Percentiles rank a stretch among this genome's conserved stretches.
Conservation (phyloP, 2,113 vertebrate species). For the Pogona vitticeps region DNA sequence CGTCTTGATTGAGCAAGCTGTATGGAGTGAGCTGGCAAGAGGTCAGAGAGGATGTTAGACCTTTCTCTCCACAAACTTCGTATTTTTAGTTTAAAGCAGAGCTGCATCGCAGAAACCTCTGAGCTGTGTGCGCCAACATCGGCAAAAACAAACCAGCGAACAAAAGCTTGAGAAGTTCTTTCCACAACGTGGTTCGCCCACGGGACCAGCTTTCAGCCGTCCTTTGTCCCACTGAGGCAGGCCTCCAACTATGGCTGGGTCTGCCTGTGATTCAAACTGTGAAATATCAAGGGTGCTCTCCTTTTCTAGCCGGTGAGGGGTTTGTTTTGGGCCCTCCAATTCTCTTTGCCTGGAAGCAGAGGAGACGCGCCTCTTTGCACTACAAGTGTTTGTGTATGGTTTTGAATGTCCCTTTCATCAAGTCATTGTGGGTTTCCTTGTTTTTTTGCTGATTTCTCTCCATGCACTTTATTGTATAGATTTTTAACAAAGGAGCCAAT, state of each 20-base stretch:
- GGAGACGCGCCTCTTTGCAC: slow-evolving; percentile 54
- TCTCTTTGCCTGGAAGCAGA: slow-evolving; percentile 27
- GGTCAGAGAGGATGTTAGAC: neutral
- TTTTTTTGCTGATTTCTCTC: slow-evolving; percentile 54
- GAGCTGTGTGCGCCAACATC: neutral
- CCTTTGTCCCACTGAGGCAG: slow-evolving; percentile 21
- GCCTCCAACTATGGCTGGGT: slow-evolving; percentile 61
- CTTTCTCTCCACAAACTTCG: neutral
- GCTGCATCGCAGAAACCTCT: neutral
- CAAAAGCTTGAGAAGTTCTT: neutral
- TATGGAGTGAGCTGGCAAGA: neutral
- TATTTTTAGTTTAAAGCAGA: too few species aligned
- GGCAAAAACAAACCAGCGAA: too few species aligned
- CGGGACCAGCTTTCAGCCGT: too few species aligned
- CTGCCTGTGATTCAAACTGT: slow-evolving; percentile 74
- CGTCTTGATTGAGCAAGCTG: neutral
- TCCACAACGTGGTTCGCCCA: neutral
- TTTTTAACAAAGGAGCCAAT: slow-evolving; percentile 63
- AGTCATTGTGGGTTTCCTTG: neutral
- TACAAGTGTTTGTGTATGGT: slow-evolving; percentile 13
- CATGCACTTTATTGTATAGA: slow-evolving; percentile 67
- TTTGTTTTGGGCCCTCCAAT: neutral
- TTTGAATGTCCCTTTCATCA: slow-evolving; percentile 17
- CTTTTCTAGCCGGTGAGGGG: neutral
- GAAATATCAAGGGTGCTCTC: slow-evolving; percentile 59